A percentile compares a stretch with the other conserved stretches of the same genome.
These are phyloP conservation scores for Eriosoma lanigerum DNA, from an alignment of 1,140 invertebrate species.

Conservation along the genomic window DNA sequence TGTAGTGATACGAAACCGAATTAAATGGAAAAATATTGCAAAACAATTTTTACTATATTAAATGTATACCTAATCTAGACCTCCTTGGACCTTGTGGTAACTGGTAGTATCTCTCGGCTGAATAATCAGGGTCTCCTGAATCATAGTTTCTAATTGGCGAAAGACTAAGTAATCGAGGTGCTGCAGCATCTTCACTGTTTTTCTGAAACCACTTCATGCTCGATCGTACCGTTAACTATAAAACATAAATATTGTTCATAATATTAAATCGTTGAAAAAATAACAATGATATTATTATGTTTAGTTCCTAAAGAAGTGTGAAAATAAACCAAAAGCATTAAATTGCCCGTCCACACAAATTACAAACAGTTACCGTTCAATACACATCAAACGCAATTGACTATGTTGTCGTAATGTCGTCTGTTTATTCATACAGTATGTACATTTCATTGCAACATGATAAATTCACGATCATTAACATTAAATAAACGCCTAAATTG, in stretches of 20 bases:
- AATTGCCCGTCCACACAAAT: too few relatives aligned
- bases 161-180: slow-evolving; percentile 38
- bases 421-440: not conserved
- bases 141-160: slow-evolving; percentile 37
- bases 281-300: too few relatives aligned
- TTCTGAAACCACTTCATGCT: slow-evolving; percentile 49
- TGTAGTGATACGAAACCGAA: too few relatives aligned
- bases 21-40: too few relatives aligned
- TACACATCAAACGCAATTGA: not conserved
- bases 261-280: too few relatives aligned
- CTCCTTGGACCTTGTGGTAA: slow-evolving; percentile 33
- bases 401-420: not conserved
- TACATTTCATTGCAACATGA: not conserved
- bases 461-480: not conserved
- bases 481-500: not conserved
- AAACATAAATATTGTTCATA: slow-evolving; percentile 21
- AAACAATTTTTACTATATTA: too few relatives aligned
- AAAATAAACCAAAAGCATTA: too few relatives aligned
- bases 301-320: too few relatives aligned
- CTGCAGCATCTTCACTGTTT: slow-evolving; percentile 32
- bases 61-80: slow-evolving; percentile 31
- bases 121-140: slow-evolving; percentile 36
- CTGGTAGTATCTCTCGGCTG: slow-evolving; percentile 16
- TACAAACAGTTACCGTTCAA: too few relatives aligned
- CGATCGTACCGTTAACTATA: not conserved